Conservation (phyloP, 92 coral and sea anemone genomes). For the Phenganax stokvisi region DNA sequence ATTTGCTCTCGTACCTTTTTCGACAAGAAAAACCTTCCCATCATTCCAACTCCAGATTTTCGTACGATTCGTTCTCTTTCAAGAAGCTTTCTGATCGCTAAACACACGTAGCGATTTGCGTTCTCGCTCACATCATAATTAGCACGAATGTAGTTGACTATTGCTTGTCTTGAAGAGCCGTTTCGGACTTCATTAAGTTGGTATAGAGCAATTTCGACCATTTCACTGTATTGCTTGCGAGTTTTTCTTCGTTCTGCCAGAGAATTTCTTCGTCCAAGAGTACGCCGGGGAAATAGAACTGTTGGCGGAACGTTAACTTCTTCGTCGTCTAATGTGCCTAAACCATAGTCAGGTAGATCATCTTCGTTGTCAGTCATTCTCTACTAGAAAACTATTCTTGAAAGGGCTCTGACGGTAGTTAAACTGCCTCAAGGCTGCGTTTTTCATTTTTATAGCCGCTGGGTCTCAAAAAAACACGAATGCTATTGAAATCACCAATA, state of each 20-base stretch:
- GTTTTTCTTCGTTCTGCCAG: conserved; percentile 2
- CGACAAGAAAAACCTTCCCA: conserved; percentile 75
- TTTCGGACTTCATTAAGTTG: conserved; percentile 58
- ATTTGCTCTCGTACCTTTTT: conserved; percentile 55
- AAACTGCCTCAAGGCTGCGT: no score
- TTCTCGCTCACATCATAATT: conserved; percentile 62
- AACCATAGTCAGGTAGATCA: conserved; percentile 1
- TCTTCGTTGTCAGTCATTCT: not conserved
- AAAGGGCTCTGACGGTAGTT: no score
- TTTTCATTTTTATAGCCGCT: no score
- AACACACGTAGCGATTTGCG: conserved; percentile 54
- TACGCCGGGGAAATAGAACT: conserved; percentile 15
- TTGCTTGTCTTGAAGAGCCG: conserved; percentile 85
- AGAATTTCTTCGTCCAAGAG: not conserved
- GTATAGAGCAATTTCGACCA: conserved; percentile 77
- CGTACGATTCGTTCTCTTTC: conserved; percentile 57
- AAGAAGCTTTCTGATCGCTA: conserved; percentile 67
- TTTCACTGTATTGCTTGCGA: conserved; percentile 47
- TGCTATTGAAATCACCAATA: no score
- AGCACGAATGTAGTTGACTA: conserved; percentile 61
- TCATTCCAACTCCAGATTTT: conserved; percentile 74
- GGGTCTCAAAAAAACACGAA: no score
- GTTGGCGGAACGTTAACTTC: conserved; percentile 16
- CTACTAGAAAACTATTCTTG: no score
- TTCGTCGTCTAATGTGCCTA: not conserved